Evolutionary conservation across 1,140 invertebrate genomes (phyloP), one percentile per base, ranked within the genome.

Genomic region (Neotoxoptera formosana): DNA sequence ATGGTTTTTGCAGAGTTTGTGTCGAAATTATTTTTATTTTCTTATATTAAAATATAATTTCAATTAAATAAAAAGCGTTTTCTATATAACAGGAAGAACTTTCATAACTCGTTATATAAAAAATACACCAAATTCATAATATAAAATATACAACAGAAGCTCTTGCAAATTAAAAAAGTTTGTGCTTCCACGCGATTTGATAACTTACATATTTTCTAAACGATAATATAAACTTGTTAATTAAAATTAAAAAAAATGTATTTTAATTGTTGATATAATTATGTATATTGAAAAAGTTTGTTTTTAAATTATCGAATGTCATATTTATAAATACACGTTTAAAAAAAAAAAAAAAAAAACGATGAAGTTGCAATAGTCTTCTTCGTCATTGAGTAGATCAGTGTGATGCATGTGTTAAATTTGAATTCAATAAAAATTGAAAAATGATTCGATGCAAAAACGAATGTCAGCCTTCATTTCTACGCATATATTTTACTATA

Each of bases 131-230:
- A 90, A 90, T 56, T 90, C 36, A 60, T 60, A 60, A 67, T 60
- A 60, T 90, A 67, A 90, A 90, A 90, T 67, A 60, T 25, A 60
- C 34, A 47, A 56, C 51, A 60, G 53, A 60, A 60, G 34, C 53
- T 53, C 23, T 90, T 41, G 48, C 23, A 90, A 90, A 90, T 90
- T 90, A 90, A 90, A 90, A 90, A 90, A 90, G 53, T 90, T 90
- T 90, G 34, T 17, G 34, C 23, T 60, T 56, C 36, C 36, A 17
- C 53, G 36, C 51, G 30, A 90, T 90, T 90, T 90, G 89, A 60
- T 90, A 90, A 60, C 89, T 60, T 60, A 60, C 36, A 90, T 90
- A 56, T 90, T 56, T 93, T 92, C 20, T 34, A 36, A 93, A 93
- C 30, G 36, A 83, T 84, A 93, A 25, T 47, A 51, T 36, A 53